A percentile compares a stretch with the other conserved stretches of the same genome.
These are phyloP conservation scores for Pogona vitticeps DNA, from an alignment of 2,113 vertebrate genomes.

Conservation along the genomic window DNA sequence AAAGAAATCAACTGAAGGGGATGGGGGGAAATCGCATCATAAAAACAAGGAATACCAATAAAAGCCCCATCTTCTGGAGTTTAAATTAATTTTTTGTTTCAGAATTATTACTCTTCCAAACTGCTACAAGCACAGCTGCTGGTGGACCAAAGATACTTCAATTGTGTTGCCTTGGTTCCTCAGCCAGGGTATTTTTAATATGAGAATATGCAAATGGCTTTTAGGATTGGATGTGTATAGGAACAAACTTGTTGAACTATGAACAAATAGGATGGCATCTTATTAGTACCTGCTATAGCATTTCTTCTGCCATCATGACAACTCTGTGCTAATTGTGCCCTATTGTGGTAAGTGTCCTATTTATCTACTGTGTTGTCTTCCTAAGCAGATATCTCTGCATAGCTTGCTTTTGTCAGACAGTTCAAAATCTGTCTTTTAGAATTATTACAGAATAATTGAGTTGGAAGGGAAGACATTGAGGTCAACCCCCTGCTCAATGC, in stretches of 20 bases:
- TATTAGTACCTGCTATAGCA: not conserved
- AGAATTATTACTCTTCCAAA: not conserved
- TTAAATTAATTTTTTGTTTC: not conserved
- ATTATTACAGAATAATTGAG: too few species aligned
- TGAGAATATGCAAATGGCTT: too few species aligned
- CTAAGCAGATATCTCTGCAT: too few species aligned
- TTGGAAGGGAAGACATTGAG: too few species aligned
- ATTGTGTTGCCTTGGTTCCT: not conserved
- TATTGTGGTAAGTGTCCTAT: too few species aligned
- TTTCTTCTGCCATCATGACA: not conserved
- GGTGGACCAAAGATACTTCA: not conserved
- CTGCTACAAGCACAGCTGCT: constrained; percentile 29
- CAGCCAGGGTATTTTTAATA: not conserved
- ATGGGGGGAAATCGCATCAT: constrained; percentile 49
- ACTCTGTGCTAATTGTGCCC: not conserved
- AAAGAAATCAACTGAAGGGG: constrained; percentile 45
- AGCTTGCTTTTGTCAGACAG: too few species aligned
- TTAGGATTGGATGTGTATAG: not conserved
- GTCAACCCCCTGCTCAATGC: too few species aligned
- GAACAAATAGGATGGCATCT: not conserved
- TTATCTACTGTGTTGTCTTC: too few species aligned
- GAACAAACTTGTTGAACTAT: not conserved
- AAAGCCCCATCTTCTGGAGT: constrained; percentile 17
- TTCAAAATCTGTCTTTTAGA: too few species aligned
- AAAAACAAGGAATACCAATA: constrained; percentile 41